Evolutionary conservation across 1,140 invertebrate species (phyloP).

Genomic region (Nasonia giraulti): DNA sequence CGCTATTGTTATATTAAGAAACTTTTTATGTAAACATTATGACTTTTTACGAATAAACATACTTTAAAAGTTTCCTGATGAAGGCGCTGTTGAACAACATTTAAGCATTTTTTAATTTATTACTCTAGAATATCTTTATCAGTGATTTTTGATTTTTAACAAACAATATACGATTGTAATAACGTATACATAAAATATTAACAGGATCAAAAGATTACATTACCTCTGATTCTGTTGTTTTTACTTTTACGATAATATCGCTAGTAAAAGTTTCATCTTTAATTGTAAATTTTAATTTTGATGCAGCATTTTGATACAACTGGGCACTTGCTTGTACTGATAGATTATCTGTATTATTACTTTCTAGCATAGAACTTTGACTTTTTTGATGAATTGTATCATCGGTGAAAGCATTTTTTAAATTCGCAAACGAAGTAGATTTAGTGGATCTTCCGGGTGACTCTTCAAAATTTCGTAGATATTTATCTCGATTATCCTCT

Average conservation of each 20-base stretch:
- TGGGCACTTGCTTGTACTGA: background rate
- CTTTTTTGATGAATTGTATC: background rate
- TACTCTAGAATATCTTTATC: too few relatives aligned
- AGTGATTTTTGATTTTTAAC: too few relatives aligned
- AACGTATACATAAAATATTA: too few relatives aligned
- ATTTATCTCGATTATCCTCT: background rate
- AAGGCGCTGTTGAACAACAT: too few relatives aligned
- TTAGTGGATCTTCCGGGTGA: background rate
- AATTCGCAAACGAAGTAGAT: background rate
- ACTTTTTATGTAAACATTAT: too few relatives aligned
- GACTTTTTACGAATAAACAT: too few relatives aligned
- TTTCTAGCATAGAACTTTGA: background rate
- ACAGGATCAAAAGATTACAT: background rate
- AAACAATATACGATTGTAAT: too few relatives aligned
- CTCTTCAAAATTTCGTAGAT: slow-evolving; percentile 15
- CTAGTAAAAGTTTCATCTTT: slow-evolving; percentile 35
- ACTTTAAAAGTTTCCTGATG: too few relatives aligned
- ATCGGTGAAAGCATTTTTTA: background rate
- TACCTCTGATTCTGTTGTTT: slow-evolving; percentile 32
- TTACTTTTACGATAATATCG: background rate
- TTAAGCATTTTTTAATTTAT: too few relatives aligned
- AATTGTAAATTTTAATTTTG: slow-evolving; percentile 25
- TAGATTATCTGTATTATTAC: slow-evolving; percentile 12
- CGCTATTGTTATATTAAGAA: too few relatives aligned
- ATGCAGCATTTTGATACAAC: background rate